Evolutionary conservation across 2,888 invertebrate genomes (phyloP).

Genomic region (Platycheirus albimanus): DNA sequence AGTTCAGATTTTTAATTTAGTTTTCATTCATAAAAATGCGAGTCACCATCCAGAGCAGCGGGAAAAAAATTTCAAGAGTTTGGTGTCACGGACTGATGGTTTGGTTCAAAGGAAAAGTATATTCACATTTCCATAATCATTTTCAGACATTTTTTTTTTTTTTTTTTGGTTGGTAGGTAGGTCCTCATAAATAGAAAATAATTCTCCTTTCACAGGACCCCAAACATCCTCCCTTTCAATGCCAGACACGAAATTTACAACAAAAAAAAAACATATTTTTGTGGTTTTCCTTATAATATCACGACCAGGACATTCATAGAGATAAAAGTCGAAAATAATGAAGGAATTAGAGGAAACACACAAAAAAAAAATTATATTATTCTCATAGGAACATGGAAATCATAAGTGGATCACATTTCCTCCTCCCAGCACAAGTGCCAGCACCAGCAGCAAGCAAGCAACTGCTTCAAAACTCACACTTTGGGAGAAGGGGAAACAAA

Average conservation of each 20-base stretch:
- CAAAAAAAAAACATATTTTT: background rate
- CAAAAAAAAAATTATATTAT: too few species aligned
- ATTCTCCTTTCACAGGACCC: background rate
- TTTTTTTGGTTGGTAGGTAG: too few species aligned
- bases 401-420: background rate
- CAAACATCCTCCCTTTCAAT: constrained; percentile 43
- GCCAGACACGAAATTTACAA: constrained; percentile 23
- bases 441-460: too few species aligned
- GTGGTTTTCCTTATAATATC: background rate
- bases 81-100: too few species aligned
- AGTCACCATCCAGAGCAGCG: background rate
- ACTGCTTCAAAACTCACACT: too few species aligned
- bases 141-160: too few species aligned
- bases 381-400: background rate
- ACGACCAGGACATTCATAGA: background rate
- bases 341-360: background rate
- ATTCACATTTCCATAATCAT: too few species aligned
- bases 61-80: too few species aligned
- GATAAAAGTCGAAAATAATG: background rate
- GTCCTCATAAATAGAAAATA: too few species aligned
- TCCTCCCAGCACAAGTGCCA: too few species aligned
- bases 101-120: too few species aligned
- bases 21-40: background rate
- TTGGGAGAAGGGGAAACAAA: background rate
- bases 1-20: background rate